A percentile compares a stretch with the other conserved stretches of the same genome.
Evolutionary conservation across 2,797 vertebrate species (phyloP).

Genomic region (Picus viridis): DNA sequence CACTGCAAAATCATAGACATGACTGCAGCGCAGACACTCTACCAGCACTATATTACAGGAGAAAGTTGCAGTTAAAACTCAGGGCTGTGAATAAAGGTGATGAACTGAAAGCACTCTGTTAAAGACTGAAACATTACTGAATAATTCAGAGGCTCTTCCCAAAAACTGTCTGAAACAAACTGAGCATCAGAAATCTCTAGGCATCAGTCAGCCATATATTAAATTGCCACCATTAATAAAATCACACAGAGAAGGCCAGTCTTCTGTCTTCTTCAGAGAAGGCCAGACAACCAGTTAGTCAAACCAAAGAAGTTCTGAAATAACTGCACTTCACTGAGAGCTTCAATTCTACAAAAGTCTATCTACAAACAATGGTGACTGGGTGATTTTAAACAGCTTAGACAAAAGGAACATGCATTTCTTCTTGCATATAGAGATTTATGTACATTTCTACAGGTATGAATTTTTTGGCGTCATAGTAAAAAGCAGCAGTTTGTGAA

Average conservation of each 20-base stretch:
- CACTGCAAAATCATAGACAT: not conserved
- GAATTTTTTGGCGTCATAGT: not conserved
- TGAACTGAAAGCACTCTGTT: not conserved
- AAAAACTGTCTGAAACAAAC: not conserved
- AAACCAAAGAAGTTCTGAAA: not conserved
- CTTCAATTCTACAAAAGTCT: not conserved
- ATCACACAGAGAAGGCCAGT: not conserved
- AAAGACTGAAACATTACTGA: not conserved
- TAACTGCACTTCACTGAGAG: not conserved
- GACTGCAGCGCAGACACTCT: not conserved
- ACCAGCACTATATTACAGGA: not conserved
- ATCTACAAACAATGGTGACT: not conserved
- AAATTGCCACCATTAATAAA: not conserved
- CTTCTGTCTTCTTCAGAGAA: too few relatives aligned
- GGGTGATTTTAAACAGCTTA: not conserved
- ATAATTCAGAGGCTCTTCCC: not conserved
- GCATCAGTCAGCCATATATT: not conserved
- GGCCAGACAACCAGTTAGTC: not conserved
- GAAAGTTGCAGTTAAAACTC: not conserved
- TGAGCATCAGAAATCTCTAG: not conserved
- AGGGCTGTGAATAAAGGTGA: not conserved
- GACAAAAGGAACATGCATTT: not conserved
- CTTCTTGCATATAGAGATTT: not conserved
- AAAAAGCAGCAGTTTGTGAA: not conserved
- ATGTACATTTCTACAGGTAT: not conserved